phyloP scores from a whole-genome alignment of 2,797 vertebrate species.

The Takifugu rubripes region DNA sequence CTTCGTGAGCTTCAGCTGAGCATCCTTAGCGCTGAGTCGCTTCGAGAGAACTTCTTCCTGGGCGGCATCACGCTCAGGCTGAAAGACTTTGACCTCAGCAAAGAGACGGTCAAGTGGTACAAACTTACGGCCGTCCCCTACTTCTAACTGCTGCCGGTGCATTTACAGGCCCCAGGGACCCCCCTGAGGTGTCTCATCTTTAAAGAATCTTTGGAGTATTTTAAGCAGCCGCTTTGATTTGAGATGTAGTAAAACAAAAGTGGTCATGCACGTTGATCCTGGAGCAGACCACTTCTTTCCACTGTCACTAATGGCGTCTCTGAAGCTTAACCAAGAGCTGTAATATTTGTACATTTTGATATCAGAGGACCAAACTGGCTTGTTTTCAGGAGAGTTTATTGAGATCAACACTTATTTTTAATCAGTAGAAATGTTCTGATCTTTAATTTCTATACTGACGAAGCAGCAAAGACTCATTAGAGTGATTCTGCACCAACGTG shows the following conservation, averaged over 20 bases:
- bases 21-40: conserved; percentile 93
- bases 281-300: neutral
- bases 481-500: conserved; percentile 52
- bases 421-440: conserved; percentile 42
- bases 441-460: conserved; percentile 56
- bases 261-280: too few species aligned
- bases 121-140: conserved; percentile 87
- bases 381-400: conserved; percentile 71
- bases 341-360: conserved; percentile 79
- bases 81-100: conserved; percentile 96
- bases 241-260: too few species aligned
- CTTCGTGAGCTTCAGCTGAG: conserved; percentile 93
- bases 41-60: conserved; percentile 95
- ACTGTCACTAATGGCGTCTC: neutral
- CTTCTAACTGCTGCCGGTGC: conserved; percentile 63
- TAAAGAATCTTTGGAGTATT: too few species aligned
- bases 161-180: neutral
- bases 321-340: conserved; percentile 32
- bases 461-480: conserved; percentile 39
- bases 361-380: conserved; percentile 80
- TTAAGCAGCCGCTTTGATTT: too few species aligned
- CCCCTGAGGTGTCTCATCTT: neutral
- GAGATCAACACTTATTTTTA: conserved; percentile 70
- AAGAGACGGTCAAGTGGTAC: conserved; percentile 97
- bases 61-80: conserved; percentile 91